Percentiles rank a stretch among this genome's conserved stretches.
These are phyloP conservation scores for Gymnopithys bicolor DNA, from an alignment of 2,797 vertebrate species.

Conservation along the genomic window DNA sequence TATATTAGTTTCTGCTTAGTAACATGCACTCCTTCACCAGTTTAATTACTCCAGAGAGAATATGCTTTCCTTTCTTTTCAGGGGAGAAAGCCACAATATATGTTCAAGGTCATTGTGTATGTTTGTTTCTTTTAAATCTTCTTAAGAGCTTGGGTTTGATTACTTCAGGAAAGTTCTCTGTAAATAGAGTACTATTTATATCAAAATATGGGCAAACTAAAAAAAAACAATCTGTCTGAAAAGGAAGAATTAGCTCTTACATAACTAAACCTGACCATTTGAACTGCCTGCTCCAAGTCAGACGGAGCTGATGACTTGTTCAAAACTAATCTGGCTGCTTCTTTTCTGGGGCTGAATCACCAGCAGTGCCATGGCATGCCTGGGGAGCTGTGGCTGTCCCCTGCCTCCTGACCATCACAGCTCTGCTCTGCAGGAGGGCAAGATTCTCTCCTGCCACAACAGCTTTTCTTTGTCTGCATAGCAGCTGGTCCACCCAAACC, in stretches of 20 bases:
- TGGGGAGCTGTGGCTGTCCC: not conserved
- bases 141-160: not conserved
- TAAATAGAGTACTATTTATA: not conserved
- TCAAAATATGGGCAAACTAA: not conserved
- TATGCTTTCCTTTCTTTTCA: not conserved
- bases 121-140: not conserved
- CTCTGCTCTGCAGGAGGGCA: not conserved
- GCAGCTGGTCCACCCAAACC: not conserved
- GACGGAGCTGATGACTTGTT: not conserved
- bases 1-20: constrained; percentile 24
- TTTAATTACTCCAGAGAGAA: constrained; percentile 3
- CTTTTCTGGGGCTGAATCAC: not conserved
- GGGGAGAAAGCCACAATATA: not conserved
- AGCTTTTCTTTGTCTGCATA: not conserved
- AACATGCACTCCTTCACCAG: not conserved
- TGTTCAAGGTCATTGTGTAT: not conserved
- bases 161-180: not conserved
- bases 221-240: not conserved
- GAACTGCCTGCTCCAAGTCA: not conserved
- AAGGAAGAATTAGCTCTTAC: not conserved
- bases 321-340: not conserved
- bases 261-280: not conserved
- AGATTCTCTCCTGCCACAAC: not conserved
- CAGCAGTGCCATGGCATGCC: not conserved
- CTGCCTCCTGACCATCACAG: not conserved